A percentile compares a stretch with the other conserved stretches of the same genome.
Conservation (phyloP, 2,797 vertebrate genomes). For the Cynodonichthys magdalenae region DNA sequence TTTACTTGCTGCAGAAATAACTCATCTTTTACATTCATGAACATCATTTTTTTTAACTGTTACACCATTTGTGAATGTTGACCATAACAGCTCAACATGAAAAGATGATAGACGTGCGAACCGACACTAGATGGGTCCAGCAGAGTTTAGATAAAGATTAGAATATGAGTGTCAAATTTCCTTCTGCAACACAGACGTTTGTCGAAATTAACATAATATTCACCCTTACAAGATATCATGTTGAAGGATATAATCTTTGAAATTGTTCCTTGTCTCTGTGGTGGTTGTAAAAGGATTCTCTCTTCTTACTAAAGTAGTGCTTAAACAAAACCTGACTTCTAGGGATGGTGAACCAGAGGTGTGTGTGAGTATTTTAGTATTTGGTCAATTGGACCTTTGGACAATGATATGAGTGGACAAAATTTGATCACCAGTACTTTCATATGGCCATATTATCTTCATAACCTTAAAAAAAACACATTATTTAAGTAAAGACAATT, state of each 20-base stretch:
- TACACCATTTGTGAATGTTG: slow-evolving; percentile 35
- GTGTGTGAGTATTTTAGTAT: not conserved
- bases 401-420: not conserved
- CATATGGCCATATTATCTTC: not conserved
- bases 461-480: not conserved
- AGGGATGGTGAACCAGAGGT: not conserved
- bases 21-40: slow-evolving; percentile 35
- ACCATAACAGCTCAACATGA: slow-evolving; percentile 24
- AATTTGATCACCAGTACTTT: not conserved
- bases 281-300: not conserved
- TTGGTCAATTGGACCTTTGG: not conserved
- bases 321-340: slow-evolving; percentile 3
- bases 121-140: not conserved
- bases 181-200: slow-evolving; percentile 5
- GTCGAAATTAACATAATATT: not conserved
- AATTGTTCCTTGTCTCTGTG: not conserved
- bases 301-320: not conserved
- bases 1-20: slow-evolving; percentile 36
- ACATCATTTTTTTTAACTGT: slow-evolving; percentile 42
- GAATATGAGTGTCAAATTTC: slow-evolving; percentile 1
- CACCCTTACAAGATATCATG: not conserved
- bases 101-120: slow-evolving; percentile 10
- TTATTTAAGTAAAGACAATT: not conserved
- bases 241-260: not conserved
- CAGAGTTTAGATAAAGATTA: not conserved